Conservation (phyloP, 1,140 invertebrate species). For the Belonocnema kinseyi region DNA sequence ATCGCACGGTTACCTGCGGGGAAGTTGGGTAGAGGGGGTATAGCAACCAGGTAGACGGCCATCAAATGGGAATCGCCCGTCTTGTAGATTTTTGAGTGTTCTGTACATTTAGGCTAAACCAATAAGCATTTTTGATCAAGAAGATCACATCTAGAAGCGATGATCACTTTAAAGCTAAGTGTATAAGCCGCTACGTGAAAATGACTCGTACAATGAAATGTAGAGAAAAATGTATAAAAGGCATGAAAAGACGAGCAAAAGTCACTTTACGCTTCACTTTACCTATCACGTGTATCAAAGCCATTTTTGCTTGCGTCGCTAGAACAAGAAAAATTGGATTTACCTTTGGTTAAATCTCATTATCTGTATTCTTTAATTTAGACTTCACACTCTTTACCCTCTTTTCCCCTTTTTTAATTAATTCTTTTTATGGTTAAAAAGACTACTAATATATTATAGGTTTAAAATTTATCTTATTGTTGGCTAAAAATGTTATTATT, state of each 20-base stretch:
- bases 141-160: constrained; percentile 55
- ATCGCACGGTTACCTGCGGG: too few species aligned
- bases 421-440: neutral
- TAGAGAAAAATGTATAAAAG: constrained; percentile 46
- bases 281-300: constrained; percentile 75
- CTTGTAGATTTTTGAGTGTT: constrained; percentile 40
- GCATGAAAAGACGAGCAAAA: constrained; percentile 56
- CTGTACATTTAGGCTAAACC: constrained; percentile 8
- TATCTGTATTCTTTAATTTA: constrained; percentile 33
- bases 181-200: constrained; percentile 45
- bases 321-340: constrained; percentile 71
- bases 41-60: too few species aligned
- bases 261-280: constrained; percentile 66
- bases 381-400: too few species aligned
- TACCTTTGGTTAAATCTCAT: constrained; percentile 18
- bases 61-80: too few species aligned
- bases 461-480: too few species aligned
- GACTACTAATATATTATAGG: too few species aligned
- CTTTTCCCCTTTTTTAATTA: constrained; percentile 31
- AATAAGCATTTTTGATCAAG: constrained; percentile 32
- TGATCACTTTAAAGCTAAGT: constrained; percentile 43
- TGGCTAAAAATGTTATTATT: too few species aligned
- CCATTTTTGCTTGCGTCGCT: constrained; percentile 73
- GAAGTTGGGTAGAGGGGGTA: too few species aligned
- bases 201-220: constrained; percentile 35